Evolutionary conservation across 2,797 vertebrate species (phyloP).

Genomic region (Lagodon rhomboides): DNA sequence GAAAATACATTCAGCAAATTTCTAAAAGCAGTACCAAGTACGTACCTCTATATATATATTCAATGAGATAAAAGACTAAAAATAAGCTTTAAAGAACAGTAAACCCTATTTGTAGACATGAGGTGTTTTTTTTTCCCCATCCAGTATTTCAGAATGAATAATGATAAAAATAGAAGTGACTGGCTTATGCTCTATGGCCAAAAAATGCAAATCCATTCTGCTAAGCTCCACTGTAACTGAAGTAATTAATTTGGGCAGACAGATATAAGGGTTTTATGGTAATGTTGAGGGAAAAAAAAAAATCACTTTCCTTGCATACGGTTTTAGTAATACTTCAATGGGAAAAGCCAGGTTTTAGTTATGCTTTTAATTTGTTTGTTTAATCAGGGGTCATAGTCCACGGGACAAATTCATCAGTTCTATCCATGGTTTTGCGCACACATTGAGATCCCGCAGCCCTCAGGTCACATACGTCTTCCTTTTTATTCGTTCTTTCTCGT

Average conservation of each 20-base stretch:
- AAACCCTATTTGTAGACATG: background rate
- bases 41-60: background rate
- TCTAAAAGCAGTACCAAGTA: background rate
- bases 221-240: conserved; percentile 51
- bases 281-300: conserved; percentile 35
- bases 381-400: conserved; percentile 44
- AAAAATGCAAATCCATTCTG: conserved; percentile 49
- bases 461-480: background rate
- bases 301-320: conserved; percentile 40
- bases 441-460: background rate
- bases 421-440: conserved; percentile 10
- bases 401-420: conserved; percentile 20
- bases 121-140: background rate
- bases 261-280: conserved; percentile 57
- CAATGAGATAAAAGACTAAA: background rate
- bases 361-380: conserved; percentile 44
- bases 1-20: background rate
- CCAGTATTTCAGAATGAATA: background rate
- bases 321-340: conserved; percentile 35
- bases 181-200: conserved; percentile 39
- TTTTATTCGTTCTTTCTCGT: background rate
- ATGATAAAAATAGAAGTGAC: conserved; percentile 12
- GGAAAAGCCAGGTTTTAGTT: conserved; percentile 37
- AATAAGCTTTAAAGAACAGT: background rate
- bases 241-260: conserved; percentile 57